Evolutionary conservation across 2,888 invertebrate species (phyloP), one percentile per base, ranked within the genome.

Genomic region (Polydrusus tereticollis): DNA sequence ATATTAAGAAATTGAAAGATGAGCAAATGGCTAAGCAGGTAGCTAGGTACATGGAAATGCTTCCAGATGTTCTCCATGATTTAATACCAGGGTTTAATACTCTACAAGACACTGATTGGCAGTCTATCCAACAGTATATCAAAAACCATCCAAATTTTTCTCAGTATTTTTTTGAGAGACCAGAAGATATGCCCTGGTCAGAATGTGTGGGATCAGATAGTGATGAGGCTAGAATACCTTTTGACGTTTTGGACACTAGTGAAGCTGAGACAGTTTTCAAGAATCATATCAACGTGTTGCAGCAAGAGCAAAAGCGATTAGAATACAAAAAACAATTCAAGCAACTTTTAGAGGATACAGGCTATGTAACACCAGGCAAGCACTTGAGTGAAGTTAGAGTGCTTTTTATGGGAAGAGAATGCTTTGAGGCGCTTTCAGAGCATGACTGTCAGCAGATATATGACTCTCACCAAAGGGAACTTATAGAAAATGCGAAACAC

Each of bases 321-420:
- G 97, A 97, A 86, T 94, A 95, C 93, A 95, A 96, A 84, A 94
- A 95, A 82, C 96, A 97, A 84, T 98, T 98, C 87, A 96, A 96
- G 85, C 93, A 95, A 82, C 88, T 98, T 18, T 88, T 98, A 66
- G 95, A 96, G 85, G 97, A 97, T 85, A 97, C 97, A 0, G 94
- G 95, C 1, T 97, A 97, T 85, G 96, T 98, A 29, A 97, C 96
- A 0, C 96, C 97, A 0, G 98, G 98, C n/a, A 97, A 97, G 86
- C 92, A 94, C 79, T 86, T 98, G 76, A 92, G 93, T 0, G 98
- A 98, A 86, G 96, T 97, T 38, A 88, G 94, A 62, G 95, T 97
- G 2, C 88, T 97, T 69, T 94, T 98, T 82, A 94, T 97, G 93
- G 98, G 97, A 0, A 90, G 97, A 43, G 97, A 97, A 85, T 97